Base-by-base conservation (phyloP, 2,888 invertebrate genomes). In the Chrysolina oricalcia region DNA sequence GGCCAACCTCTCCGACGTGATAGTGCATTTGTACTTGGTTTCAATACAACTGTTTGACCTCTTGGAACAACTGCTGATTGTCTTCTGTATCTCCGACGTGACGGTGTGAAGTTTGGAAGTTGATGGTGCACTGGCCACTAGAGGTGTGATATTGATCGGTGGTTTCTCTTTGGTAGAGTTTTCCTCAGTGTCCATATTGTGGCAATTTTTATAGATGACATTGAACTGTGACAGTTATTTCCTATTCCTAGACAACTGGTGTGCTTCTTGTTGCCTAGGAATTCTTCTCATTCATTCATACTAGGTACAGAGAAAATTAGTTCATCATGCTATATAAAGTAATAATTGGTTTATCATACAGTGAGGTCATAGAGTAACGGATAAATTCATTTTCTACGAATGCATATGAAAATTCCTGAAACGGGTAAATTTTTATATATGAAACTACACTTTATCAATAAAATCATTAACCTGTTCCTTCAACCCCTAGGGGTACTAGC, bases 1-100 rank as follows among this genome's bases (percentile, higher is more conserved):
- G 85, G 91, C 91, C 90, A 94, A 91, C 84, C 93, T 89, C 11
- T 94, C 94, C 59, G 90, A 91, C 76, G 92, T 91, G 62, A 94
- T 93, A 89, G 92, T 92, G 78, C 89, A 89, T 79, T 85, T 85
- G 74, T 86, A 85, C 76, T 87, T 87, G 63, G 73, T 81, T 56
- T 85, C 86, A 6, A 83, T 76, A 71, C 78, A 84, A 56, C 86
- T 85, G 75, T 80, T 85, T 8, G 85, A 85, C 63, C 84, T 80
- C 73, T 82, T 83, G 5, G 83, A 76, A 53, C 77, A 80, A 70
- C 74, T 74, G 15, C 75, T 78, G 17, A 84, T 77, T 21, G 82
- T 83, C 71, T 81, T 68, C 65, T 83, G 84, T 23, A 83, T 82
- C 73, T 85, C 83, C 10, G 83, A 77, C n/a, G 83, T 81, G 13